These are phyloP conservation scores for Papilio polyxenes DNA, from an alignment of 1,140 invertebrate genomes.

Conservation along the genomic window DNA sequence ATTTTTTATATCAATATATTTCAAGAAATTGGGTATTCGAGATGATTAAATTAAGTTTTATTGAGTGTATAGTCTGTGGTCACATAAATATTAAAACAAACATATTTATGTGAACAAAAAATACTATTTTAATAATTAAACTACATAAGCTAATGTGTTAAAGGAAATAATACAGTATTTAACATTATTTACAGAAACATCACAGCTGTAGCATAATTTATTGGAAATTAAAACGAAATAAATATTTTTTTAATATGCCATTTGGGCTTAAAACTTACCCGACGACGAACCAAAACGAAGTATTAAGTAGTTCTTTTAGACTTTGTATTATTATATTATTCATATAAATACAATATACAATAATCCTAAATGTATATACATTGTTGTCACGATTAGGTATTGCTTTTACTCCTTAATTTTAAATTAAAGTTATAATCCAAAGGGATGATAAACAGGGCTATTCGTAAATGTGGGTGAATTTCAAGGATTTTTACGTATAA, in stretches of 20 bases:
- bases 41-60: neutral
- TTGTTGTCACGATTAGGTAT: neutral
- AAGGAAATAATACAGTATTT: neutral
- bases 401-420: neutral
- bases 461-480: neutral
- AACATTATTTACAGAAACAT: slow-evolving; percentile 29
- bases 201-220: neutral
- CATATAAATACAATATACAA: neutral
- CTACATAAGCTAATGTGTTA: neutral
- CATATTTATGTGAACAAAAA: neutral
- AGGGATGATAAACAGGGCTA: neutral
- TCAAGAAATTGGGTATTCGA: neutral
- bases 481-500: neutral
- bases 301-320: neutral
- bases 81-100: neutral
- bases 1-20: neutral
- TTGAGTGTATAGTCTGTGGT: neutral
- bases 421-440: neutral
- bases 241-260: neutral
- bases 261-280: neutral
- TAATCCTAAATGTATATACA: neutral
- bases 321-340: neutral
- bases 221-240: slow-evolving; percentile 14
- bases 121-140: neutral
- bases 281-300: neutral